Percentiles rank a stretch among this genome's conserved stretches.
Evolutionary conservation across 2,888 invertebrate genomes (phyloP).

Genomic region (Andrena marginata): DNA sequence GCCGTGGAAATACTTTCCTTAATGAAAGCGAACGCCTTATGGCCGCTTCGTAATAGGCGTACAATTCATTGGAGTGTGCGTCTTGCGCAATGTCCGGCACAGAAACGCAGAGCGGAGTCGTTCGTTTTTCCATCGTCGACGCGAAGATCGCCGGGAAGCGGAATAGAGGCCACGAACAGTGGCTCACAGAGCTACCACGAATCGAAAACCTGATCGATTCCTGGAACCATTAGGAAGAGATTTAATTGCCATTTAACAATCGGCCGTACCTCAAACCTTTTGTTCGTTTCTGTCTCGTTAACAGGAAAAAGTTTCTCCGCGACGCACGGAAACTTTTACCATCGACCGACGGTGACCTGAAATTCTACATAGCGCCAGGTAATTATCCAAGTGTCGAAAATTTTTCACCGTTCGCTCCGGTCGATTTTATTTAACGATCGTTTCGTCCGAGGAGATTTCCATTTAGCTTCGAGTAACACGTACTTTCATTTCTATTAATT

Average conservation of each 20-base stretch:
- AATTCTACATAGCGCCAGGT: not conserved
- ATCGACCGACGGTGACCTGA: not conserved
- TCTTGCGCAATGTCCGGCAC: slow-evolving; percentile 56
- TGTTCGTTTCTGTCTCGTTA: not conserved
- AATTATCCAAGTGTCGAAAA: slow-evolving; percentile 1
- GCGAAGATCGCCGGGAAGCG: not conserved
- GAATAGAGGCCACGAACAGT: not conserved
- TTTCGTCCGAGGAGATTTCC: not conserved
- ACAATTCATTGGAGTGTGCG: slow-evolving; percentile 45
- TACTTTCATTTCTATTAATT: too few relatives aligned
- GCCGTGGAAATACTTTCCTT: slow-evolving; percentile 62
- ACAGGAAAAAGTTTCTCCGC: not conserved
- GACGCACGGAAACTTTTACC: not conserved
- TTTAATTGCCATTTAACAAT: slow-evolving; percentile 17
- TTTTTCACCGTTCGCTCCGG: not conserved
- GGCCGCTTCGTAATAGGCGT: slow-evolving; percentile 40
- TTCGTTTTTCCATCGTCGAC: slow-evolving; percentile 27
- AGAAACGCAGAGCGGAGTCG: slow-evolving; percentile 31
- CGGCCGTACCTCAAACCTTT: not conserved
- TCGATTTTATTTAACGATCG: not conserved
- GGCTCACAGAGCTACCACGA: not conserved
- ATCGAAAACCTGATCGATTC: slow-evolving; percentile 10
- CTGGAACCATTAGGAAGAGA: slow-evolving; percentile 18
- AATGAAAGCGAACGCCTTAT: slow-evolving; percentile 66
- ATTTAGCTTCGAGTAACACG: not conserved